Evolutionary conservation across 2,797 vertebrate species (phyloP).

Genomic region (Holocentrus rufus): DNA sequence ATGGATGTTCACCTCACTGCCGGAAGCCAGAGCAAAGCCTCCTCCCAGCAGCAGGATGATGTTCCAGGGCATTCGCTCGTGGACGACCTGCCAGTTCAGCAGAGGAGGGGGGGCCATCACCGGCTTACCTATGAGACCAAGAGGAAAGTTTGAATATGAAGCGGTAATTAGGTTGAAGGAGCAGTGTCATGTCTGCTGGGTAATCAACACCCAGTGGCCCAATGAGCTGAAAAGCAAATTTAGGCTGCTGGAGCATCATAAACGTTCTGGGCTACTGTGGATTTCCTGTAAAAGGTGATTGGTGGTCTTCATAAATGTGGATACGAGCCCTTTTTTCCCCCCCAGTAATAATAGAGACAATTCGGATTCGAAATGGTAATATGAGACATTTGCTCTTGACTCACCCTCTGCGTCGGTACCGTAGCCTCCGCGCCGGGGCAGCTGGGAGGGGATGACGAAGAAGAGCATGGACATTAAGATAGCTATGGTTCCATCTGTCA

Average conservation of each 20-base stretch:
- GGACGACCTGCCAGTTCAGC: conserved; percentile 85
- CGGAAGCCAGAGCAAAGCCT: conserved; percentile 92
- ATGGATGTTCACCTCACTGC: conserved; percentile 86
- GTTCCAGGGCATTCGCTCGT: conserved; percentile 93
- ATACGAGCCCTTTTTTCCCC: not conserved
- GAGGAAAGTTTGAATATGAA: conserved; percentile 26
- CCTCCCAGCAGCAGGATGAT: conserved; percentile 92
- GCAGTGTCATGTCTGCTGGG: conserved; percentile 1
- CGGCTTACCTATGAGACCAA: conserved; percentile 53
- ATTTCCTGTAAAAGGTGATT: not conserved
- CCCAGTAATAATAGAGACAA: not conserved
- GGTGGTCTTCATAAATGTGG: not conserved
- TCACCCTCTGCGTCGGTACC: conserved; percentile 46
- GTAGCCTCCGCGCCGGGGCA: conserved; percentile 55
- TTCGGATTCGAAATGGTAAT: not conserved
- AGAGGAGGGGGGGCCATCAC: conserved; percentile 67
- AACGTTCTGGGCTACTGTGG: no score
- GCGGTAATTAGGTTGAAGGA: conserved; percentile 14
- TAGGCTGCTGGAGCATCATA: conserved; percentile 1
- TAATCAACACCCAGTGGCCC: not conserved
- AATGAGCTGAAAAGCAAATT: not conserved
- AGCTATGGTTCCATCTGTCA: conserved; percentile 88
- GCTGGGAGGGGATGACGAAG: conserved; percentile 86
- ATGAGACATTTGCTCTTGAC: conserved; percentile 7
- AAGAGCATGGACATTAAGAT: conserved; percentile 84